Evolutionary conservation across 2,113 vertebrate genomes (phyloP).

Genomic region (human (Homo sapiens)): GRCh38 chr15:38751001-38751500

Average conservation of each 20-base stretch:
- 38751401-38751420: background rate
- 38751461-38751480: background rate
- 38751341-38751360: background rate
- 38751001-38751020: background rate
- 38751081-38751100: background rate
- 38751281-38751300: background rate
- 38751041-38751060: background rate
- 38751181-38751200: background rate
- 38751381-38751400: background rate
- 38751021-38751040: background rate
- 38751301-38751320: background rate
- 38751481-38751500: background rate
- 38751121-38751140: background rate
- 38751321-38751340: background rate
- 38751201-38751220: background rate
- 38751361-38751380: background rate
- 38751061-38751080: background rate
- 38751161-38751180: background rate
- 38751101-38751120: background rate
- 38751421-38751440: background rate
- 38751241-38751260: background rate
- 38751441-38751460: background rate
- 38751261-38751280: background rate
- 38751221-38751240: constrained; percentile 6
- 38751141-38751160: background rate